Base-by-base conservation (phyloP, 2,888 invertebrate species). In the Scotopteryx bipunctaria region DNA sequence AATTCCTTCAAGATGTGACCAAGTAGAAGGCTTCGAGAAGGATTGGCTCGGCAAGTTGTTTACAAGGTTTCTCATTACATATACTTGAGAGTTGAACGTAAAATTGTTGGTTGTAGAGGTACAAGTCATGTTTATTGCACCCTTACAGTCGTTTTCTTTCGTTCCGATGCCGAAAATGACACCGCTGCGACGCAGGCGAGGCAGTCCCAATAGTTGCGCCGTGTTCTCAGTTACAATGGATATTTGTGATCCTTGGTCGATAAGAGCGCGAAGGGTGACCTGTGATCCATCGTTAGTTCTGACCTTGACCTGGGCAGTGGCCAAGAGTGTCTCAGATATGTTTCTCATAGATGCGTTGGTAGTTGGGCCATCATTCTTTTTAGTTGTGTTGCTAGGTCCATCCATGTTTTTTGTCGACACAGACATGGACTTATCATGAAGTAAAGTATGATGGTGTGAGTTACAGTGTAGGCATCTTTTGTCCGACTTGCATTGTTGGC, bases 1-100 rank as follows among this genome's bases (percentile, higher is more conserved):
- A 9, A 64, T 38, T 14, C 53, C 42, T 38, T 58, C 43, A 9
- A 61, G 29, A 32, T 55, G 37, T 19, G 36, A 4, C 59, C 61
- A 63, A 5, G 37, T 5, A 32, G 32, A 32, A 11, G 62, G 60
- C 29, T 57, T 58, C n/a, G n/a, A 2, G 17, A 58, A 52, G 35
- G 55, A 27, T 21, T 14, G 21, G 11, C 49, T 57, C 1, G 52
- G 55, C 9, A 57, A 36, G 8, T 57, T 55, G 15, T 51, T 56
- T 0, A 61, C 25, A 1, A 59, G 16, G 9, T 47, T 17, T 11
- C 27, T 32, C 40, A 47, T 38, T 11, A 47, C 25, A 17, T 35
- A 41, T 33, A 40, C 47, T 13, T 48, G 33, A 5, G 40, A 29
- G 3, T 35, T 15, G 27, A 48, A 48, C 8, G 27, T 25, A 15